Evolutionary conservation across 2,888 invertebrate species (phyloP).

Genomic region (Pandemis heparana): DNA sequence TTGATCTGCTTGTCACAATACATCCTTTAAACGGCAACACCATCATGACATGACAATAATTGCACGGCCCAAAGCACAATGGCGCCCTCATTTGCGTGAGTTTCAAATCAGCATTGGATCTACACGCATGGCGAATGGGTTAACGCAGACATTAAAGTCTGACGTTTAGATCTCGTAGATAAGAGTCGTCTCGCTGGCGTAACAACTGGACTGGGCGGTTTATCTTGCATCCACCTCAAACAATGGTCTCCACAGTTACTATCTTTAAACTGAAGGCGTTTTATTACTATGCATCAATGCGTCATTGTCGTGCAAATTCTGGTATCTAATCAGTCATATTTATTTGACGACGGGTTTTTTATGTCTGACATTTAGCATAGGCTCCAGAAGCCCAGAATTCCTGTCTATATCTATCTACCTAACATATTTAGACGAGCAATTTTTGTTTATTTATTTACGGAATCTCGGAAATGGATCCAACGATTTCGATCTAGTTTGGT

Average conservation of each 20-base stretch:
- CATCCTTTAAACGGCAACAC: too few relatives aligned
- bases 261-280: background rate
- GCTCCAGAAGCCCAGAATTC: too few relatives aligned
- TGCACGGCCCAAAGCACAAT: background rate
- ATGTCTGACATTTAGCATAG: too few relatives aligned
- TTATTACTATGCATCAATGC: background rate
- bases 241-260: background rate
- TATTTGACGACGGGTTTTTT: too few relatives aligned
- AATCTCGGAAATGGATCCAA: too few relatives aligned
- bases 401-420: too few relatives aligned
- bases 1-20: too few relatives aligned
- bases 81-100: background rate
- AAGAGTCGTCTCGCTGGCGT: conserved; percentile 1
- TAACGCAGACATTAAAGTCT: background rate
- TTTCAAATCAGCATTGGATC: background rate
- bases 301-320: background rate
- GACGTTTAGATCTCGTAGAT: conserved; percentile 14
- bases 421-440: too few relatives aligned
- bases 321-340: background rate
- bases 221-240: background rate
- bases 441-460: too few relatives aligned
- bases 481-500: too few relatives aligned
- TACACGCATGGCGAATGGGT: background rate
- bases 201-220: background rate
- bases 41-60: background rate